phyloP scores from a whole-genome alignment of 2,797 vertebrate genomes.

The Poeciliopsis paucimaculata region DNA sequence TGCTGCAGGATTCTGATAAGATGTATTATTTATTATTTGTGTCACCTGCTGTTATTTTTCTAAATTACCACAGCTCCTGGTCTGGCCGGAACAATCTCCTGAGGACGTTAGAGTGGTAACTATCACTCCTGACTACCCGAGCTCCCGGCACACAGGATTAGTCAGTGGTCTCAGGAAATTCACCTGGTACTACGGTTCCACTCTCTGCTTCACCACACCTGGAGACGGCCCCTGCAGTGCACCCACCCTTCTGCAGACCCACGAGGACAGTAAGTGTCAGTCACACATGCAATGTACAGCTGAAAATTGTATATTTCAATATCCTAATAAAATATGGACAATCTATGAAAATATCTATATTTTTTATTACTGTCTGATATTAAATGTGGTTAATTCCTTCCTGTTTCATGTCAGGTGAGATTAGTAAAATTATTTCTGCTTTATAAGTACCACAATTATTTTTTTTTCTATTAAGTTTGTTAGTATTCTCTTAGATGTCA shows the following conservation, averaged over 20 bases:
- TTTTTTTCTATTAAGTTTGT: neutral
- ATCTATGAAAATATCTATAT: neutral
- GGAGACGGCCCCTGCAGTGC: constrained; percentile 90
- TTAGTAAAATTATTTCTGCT: neutral
- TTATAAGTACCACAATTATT: neutral
- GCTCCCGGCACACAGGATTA: constrained; percentile 87
- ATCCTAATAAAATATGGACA: neutral
- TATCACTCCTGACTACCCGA: constrained; percentile 93
- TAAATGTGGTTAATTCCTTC: neutral
- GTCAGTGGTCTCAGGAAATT: constrained; percentile 90
- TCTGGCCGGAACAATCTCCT: constrained; percentile 86
- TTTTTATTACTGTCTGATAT: neutral
- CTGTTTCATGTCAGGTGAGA: neutral
- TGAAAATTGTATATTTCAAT: no score
- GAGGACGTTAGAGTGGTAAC: constrained; percentile 83
- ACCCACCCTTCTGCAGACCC: constrained; percentile 86
- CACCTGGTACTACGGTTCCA: constrained; percentile 87
- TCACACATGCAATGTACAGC: neutral
- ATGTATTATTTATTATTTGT: constrained; percentile 1
- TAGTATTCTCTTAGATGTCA: neutral
- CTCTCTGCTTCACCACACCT: constrained; percentile 94
- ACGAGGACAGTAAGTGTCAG: constrained; percentile 90
- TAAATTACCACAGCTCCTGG: constrained; percentile 81
- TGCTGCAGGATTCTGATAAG: neutral
- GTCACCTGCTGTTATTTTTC: constrained; percentile 16